phyloP scores from a whole-genome alignment of 2,797 vertebrate species.

The Scarus forsteni region DNA sequence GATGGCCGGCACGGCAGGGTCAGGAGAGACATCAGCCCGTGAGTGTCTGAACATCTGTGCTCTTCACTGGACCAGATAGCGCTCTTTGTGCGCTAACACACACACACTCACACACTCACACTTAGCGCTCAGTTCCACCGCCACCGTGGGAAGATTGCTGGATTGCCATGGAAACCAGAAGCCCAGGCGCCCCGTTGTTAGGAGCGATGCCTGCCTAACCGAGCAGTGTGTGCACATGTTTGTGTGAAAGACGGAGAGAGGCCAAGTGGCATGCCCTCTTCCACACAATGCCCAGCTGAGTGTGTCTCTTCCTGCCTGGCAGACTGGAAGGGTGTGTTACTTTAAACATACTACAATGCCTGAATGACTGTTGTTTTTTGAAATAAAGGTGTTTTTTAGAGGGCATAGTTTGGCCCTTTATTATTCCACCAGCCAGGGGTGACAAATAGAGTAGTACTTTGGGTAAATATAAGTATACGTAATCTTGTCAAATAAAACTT shows the following conservation, averaged over 20 bases:
- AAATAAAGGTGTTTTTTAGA: constrained; percentile 14
- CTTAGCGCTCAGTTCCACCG: constrained; percentile 61
- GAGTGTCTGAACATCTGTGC: constrained; percentile 84
- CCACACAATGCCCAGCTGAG: constrained; percentile 81
- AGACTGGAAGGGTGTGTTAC: constrained; percentile 79
- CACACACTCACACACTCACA: constrained; percentile 30
- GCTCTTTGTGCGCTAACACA: constrained; percentile 9
- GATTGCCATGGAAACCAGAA: constrained; percentile 82
- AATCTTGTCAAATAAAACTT: no score
- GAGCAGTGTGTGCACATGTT: constrained; percentile 72
- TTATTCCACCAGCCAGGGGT: not conserved
- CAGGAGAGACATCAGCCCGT: constrained; percentile 77
- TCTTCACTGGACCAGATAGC: constrained; percentile 77
- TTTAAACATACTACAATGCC: constrained; percentile 74
- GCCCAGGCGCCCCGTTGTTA: constrained; percentile 78
- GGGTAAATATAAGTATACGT: no score
- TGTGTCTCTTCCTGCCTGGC: constrained; percentile 78
- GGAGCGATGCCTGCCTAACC: constrained; percentile 71
- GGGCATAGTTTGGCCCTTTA: not conserved
- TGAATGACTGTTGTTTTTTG: constrained; percentile 45
- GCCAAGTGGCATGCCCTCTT: constrained; percentile 77
- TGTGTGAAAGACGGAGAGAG: constrained; percentile 67
- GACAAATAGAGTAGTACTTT: no score
- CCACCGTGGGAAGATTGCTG: constrained; percentile 85
- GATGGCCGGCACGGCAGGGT: constrained; percentile 61